These are phyloP conservation scores for Melanostigma gelatinosum DNA, from an alignment of 2,113 vertebrate genomes.

Conservation along the genomic window DNA sequence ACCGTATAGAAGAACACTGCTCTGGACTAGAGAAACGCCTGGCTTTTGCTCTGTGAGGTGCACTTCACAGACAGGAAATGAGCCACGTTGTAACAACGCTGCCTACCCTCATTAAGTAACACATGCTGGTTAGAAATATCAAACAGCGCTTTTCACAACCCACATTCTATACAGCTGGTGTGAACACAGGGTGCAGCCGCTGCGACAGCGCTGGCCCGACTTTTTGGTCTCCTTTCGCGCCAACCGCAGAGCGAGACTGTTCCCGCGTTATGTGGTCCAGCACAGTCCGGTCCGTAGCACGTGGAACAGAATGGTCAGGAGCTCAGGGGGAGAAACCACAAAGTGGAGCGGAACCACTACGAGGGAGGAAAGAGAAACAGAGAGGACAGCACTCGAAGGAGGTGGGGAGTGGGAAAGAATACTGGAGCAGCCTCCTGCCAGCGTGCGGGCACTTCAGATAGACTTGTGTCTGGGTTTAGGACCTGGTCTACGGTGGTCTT, in stretches of 20 bases:
- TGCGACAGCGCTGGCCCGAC: not conserved
- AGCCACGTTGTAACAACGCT: conserved; percentile 12
- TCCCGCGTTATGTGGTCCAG: conserved; percentile 16
- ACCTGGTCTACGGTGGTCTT: conserved; percentile 84
- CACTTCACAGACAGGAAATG: conserved; percentile 21
- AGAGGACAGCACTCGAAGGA: conserved; percentile 14
- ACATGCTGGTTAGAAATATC: conserved; percentile 3
- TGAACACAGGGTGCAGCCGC: conserved; percentile 2
- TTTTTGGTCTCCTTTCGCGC: conserved; percentile 35
- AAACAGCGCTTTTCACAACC: not conserved
- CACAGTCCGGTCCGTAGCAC: conserved; percentile 23
- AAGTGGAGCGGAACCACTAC: not conserved
- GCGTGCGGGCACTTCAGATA: conserved; percentile 88
- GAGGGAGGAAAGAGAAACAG: not conserved
- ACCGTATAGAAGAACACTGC: conserved; percentile 58
- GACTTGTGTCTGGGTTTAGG: conserved; percentile 45
- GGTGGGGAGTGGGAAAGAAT: conserved; percentile 22
- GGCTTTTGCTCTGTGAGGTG: conserved; percentile 17
- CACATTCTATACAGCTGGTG: not conserved
- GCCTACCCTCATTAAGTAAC: not conserved
- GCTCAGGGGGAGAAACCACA: conserved; percentile 9
- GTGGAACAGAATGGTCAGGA: not conserved
- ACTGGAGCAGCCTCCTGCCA: conserved; percentile 88
- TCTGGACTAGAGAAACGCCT: conserved; percentile 11
- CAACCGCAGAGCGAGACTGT: not conserved